Evolutionary conservation across 2,888 invertebrate genomes (phyloP), one percentile per base, ranked within the genome.

Genomic region (Homarus gammarus): DNA sequence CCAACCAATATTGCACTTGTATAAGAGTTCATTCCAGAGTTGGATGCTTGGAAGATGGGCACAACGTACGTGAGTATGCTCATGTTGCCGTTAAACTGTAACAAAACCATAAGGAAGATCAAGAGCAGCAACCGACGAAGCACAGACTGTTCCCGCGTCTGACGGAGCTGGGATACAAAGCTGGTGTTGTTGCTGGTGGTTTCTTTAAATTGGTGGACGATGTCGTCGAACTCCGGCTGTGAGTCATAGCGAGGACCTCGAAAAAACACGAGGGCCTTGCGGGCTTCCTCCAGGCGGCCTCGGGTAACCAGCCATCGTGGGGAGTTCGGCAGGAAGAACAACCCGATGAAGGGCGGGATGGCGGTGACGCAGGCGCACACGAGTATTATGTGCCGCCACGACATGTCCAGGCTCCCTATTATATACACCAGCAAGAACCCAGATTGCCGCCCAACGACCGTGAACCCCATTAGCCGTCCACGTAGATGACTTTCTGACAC

Each of bases 311-410:
- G 51, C 90, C 90, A 92, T 6, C 90, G 81, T 12, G 92, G 92
- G 22, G 90, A 90, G 73, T 90, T 77, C 1, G 92, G 92, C 44
- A 92, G 78, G 36, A 87, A 84, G 18, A 84, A 15, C 51, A 92
- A 75, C 3, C 84, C 82, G 18, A 89, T 18, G 40, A 91, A 90
- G 38, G 89, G 82, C 15, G 91, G 87, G 2, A 91, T 56, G 27
- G 84, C 85, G 10, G 90, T 85, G 18, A 87, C 44, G 18, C 64
- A 68, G 33, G 92, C 91, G 73, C 89, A 87, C n/a, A 85, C 87
- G 44, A 91, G 3, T 68, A 85, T 72, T 38, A 87, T 73, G 31
- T 91, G 72, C n/a, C 92, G 89, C 92, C 92, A 92, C n/a, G 87
- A 82, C 56, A 92, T 78, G 2, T 81, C 72, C n/a, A 82, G 75